Evolutionary conservation across 2,888 invertebrate species (phyloP).

Genomic region (Opisthograptis luteolata): DNA sequence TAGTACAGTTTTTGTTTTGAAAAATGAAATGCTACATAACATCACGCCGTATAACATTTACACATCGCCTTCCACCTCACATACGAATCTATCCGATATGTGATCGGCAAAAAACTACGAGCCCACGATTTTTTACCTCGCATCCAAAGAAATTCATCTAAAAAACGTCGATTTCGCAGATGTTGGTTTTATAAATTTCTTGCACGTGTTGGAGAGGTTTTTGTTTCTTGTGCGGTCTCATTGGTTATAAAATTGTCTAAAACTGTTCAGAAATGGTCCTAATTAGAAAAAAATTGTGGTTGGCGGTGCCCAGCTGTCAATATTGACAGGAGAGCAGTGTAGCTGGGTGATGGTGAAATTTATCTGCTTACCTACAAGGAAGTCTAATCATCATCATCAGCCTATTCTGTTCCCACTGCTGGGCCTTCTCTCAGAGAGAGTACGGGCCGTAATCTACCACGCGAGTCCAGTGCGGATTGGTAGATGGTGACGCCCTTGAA

Average conservation of each 20-base stretch:
- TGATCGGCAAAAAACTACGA: conserved; percentile 69
- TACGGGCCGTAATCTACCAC: too few species aligned
- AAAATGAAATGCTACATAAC: conserved; percentile 4
- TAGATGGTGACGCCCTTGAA: too few species aligned
- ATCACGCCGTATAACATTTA: conserved; percentile 33
- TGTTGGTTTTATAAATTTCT: conserved; percentile 81
- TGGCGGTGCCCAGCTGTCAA: too few species aligned
- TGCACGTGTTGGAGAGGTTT: conserved; percentile 70
- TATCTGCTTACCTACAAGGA: conserved; percentile 6
- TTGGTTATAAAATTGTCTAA: conserved; percentile 57
- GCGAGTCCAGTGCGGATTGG: too few species aligned
- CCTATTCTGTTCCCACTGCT: too few species aligned
- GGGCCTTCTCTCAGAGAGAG: too few species aligned
- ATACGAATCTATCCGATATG: conserved; percentile 72
- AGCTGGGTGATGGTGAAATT: too few species aligned
- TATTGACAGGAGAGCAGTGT: too few species aligned
- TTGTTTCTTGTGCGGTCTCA: conserved; percentile 59
- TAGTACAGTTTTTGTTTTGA: too few species aligned
- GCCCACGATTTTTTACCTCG: conserved; percentile 60
- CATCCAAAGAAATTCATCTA: conserved; percentile 69
- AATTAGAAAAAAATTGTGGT: conserved; percentile 64
- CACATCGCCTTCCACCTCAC: conserved; percentile 45
- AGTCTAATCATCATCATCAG: too few species aligned
- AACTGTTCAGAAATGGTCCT: conserved; percentile 52
- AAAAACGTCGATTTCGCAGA: conserved; percentile 80